These are phyloP conservation scores for Pantherophis alleghaniensis DNA, from an alignment of 2,797 vertebrate genomes.

Conservation along the genomic window DNA sequence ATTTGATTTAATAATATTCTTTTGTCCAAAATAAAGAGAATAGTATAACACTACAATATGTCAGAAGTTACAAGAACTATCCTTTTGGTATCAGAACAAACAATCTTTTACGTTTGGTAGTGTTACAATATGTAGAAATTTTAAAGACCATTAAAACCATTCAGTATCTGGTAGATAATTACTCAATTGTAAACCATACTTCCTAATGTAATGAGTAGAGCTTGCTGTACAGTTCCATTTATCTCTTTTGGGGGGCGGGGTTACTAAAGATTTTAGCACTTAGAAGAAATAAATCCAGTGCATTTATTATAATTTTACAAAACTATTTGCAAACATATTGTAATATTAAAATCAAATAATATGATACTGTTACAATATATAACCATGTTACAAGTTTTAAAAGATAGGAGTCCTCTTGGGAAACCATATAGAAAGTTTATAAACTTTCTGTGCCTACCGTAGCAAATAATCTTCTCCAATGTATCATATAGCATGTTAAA, in stretches of 20 bases:
- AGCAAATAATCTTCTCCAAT: neutral
- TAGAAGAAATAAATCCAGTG: constrained; percentile 67
- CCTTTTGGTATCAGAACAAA: constrained; percentile 47
- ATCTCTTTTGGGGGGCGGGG: constrained; percentile 61
- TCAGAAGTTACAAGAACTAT: constrained; percentile 29
- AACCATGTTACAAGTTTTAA: constrained; percentile 68
- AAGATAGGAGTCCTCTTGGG: constrained; percentile 57
- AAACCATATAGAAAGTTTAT: constrained; percentile 46
- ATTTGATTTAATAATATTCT: constrained; percentile 43
- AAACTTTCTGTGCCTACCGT: constrained; percentile 51
- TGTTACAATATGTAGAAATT: constrained; percentile 66
- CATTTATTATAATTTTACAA: constrained; percentile 62
- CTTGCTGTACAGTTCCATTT: constrained; percentile 68
- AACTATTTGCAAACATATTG: constrained; percentile 49
- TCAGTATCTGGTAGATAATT: constrained; percentile 74
- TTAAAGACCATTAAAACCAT: constrained; percentile 74
- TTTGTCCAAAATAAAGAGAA: constrained; percentile 52
- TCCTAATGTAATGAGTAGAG: constrained; percentile 73
- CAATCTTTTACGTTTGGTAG: constrained; percentile 65
- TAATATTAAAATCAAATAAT: constrained; percentile 64
- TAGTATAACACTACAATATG: constrained; percentile 41
- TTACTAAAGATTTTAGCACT: constrained; percentile 66
- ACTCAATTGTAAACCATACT: constrained; percentile 71
- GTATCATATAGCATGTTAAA: neutral
- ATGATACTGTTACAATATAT: constrained; percentile 64